A percentile compares a stretch with the other conserved stretches of the same genome.
These are phyloP conservation scores for Allophyes oxyacanthae DNA, from an alignment of 2,888 invertebrate genomes.

Conservation along the genomic window DNA sequence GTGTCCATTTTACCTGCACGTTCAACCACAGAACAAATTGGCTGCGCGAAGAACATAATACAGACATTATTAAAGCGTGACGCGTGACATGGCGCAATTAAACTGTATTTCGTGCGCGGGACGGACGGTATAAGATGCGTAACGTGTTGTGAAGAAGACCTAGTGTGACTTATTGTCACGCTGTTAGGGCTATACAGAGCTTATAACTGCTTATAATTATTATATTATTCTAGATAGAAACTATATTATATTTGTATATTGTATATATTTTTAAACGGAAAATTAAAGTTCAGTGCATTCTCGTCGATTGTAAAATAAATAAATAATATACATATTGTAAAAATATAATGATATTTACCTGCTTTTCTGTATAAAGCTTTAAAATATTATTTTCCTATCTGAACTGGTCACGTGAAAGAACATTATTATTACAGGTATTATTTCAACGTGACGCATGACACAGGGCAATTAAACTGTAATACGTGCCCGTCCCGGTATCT, in stretches of 20 bases:
- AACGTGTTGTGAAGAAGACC: constrained; percentile 23
- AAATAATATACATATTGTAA: too few species aligned
- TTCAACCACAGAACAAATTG: constrained; percentile 39
- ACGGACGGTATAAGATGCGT: constrained; percentile 22
- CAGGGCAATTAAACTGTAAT: constrained; percentile 47
- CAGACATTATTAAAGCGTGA: constrained; percentile 31
- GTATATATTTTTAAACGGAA: too few species aligned
- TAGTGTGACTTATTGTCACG: constrained; percentile 29
- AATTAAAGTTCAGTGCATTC: too few species aligned
- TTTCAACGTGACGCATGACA: constrained; percentile 40
- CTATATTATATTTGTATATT: too few species aligned
- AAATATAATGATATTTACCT: not conserved
- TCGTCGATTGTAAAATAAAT: too few species aligned
- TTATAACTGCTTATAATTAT: not conserved
- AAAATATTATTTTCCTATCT: too few species aligned
- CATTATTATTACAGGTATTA: constrained; percentile 25
- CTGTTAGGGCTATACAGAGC: constrained; percentile 5
- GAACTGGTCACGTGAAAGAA: constrained; percentile 34
- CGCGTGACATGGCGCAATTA: constrained; percentile 53
- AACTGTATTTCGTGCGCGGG: constrained; percentile 34
- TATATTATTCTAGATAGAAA: too few species aligned
- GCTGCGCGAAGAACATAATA: constrained; percentile 32
- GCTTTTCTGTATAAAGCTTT: too few species aligned
- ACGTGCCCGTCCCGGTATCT: constrained; percentile 22
- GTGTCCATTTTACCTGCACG: constrained; percentile 34